A percentile compares a stretch with the other conserved stretches of the same genome.
Evolutionary conservation across 1,140 invertebrate species (phyloP).

Genomic region (Drosophila equinoxialis): DNA sequence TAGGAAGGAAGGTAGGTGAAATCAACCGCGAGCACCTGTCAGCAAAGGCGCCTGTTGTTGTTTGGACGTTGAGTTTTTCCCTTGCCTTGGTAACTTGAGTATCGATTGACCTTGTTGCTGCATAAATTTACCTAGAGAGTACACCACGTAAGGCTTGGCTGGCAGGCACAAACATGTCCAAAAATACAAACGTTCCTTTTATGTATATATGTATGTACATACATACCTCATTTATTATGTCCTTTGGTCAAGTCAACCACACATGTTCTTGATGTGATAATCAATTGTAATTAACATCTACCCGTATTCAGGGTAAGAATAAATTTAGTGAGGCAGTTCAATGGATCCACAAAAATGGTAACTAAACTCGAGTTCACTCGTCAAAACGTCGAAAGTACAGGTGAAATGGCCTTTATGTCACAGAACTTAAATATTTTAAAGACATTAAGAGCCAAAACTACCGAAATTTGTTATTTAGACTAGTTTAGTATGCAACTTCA

Average conservation of each 20-base stretch:
- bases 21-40: conserved; percentile 52
- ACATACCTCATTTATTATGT: conserved; percentile 48
- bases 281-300: conserved; percentile 36
- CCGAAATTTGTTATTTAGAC: no score
- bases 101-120: conserved; percentile 79
- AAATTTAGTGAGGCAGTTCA: conserved; percentile 40
- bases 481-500: no score
- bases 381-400: no score
- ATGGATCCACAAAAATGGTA: neutral
- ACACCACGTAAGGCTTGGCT: neutral
- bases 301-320: conserved; percentile 17
- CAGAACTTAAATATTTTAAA: no score
- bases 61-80: conserved; percentile 58
- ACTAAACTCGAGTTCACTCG: neutral
- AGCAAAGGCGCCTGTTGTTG: conserved; percentile 57
- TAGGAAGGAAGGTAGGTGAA: neutral
- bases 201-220: conserved; percentile 32
- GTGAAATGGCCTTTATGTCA: no score
- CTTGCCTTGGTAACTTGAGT: conserved; percentile 69
- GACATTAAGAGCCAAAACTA: no score
- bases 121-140: conserved; percentile 54
- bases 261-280: conserved; percentile 38
- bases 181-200: no score
- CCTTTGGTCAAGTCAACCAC: conserved; percentile 25
- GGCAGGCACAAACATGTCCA: no score